A percentile compares a stretch with the other conserved stretches of the same genome.
Conservation (phyloP, 1,140 invertebrate species). For the Subanguina moxae region DNA sequence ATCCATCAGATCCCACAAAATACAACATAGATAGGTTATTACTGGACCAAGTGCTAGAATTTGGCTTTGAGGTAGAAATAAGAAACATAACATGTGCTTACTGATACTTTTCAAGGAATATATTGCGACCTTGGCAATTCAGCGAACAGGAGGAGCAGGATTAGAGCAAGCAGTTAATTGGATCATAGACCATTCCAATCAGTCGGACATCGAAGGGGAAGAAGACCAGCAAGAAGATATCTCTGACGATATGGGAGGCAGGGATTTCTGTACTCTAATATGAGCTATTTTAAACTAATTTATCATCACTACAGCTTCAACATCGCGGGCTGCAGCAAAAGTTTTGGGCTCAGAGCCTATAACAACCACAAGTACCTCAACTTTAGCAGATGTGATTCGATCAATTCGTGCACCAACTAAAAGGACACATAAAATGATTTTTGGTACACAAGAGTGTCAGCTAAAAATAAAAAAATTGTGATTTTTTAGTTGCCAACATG, state of each 20-base stretch:
- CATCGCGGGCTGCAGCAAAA: background rate
- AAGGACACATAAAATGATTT: background rate
- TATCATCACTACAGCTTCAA: background rate
- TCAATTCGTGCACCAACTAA: conserved; percentile 14
- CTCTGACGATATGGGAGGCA: conserved; percentile 10
- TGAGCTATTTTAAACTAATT: background rate
- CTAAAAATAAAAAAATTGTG: conserved; percentile 21
- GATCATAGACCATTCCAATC: conserved; percentile 40
- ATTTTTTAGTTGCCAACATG: conserved; percentile 69
- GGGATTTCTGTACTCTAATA: background rate
- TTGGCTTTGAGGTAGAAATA: background rate
- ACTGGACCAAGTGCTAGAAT: conserved; percentile 4
- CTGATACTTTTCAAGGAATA: no score
- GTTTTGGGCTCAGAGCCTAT: background rate
- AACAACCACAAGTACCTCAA: background rate
- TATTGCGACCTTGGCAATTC: conserved; percentile 20
- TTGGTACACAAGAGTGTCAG: background rate
- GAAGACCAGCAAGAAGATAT: conserved; percentile 1
- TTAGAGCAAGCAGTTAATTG: conserved; percentile 31
- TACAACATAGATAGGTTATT: conserved; percentile 9
- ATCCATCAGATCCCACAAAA: conserved; percentile 21
- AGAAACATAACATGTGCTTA: no score
- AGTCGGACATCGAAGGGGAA: conserved; percentile 30
- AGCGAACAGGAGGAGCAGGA: conserved; percentile 14
- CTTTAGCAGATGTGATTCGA: conserved; percentile 12